These are phyloP conservation scores for Tetranychus cinnabarinus DNA, from an alignment of 1,140 invertebrate species.

Conservation along the genomic window DNA sequence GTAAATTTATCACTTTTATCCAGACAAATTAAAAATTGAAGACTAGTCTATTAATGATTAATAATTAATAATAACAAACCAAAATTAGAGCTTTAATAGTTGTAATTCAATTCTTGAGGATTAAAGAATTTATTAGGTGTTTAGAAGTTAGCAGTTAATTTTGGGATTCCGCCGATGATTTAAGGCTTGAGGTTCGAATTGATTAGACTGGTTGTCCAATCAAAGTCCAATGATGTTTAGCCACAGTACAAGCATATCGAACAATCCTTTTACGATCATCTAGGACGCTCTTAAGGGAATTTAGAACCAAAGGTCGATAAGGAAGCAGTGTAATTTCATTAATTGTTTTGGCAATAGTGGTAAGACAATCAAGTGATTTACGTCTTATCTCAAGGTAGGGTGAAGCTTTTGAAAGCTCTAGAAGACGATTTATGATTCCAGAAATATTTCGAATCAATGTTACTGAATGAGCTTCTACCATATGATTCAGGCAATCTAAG, in stretches of 20 bases:
- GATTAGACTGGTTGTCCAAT: not conserved
- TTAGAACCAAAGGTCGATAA: not conserved
- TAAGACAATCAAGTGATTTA: not conserved
- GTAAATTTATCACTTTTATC: too few relatives aligned
- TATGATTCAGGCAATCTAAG: not conserved
- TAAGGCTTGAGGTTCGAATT: too few relatives aligned
- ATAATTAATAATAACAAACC: too few relatives aligned
- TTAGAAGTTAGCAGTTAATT: too few relatives aligned
- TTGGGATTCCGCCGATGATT: too few relatives aligned
- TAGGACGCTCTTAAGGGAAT: not conserved
- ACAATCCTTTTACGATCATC: constrained; percentile 1
- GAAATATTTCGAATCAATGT: not conserved
- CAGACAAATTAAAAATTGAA: too few relatives aligned
- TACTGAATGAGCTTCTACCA: not conserved
- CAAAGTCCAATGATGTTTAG: not conserved
- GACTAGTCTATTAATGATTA: too few relatives aligned
- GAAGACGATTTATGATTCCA: not conserved
- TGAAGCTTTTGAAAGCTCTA: not conserved
- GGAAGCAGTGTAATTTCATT: not conserved
- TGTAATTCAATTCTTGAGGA: too few relatives aligned
- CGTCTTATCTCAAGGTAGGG: not conserved
- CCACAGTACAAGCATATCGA: not conserved
- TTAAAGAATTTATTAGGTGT: too few relatives aligned
- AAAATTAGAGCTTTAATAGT: too few relatives aligned
- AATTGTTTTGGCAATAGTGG: not conserved